phyloP scores from a whole-genome alignment of 2,113 vertebrate species.

The Crotalus viridis region DNA sequence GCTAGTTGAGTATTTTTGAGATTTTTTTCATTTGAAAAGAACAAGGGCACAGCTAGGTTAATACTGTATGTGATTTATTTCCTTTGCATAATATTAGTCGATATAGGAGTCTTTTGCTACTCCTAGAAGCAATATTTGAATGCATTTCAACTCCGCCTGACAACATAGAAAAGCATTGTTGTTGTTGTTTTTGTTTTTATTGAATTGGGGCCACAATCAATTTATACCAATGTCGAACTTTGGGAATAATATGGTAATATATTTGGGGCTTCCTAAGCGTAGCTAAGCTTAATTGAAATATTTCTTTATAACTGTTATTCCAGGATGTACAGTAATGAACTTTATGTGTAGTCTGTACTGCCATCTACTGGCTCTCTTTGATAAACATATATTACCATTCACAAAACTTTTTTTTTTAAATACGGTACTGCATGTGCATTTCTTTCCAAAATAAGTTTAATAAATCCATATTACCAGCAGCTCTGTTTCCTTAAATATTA shows the following conservation, averaged over 20 bases:
- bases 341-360: slow-evolving; percentile 56
- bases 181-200: slow-evolving; percentile 25
- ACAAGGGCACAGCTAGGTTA: background rate
- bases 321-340: slow-evolving; percentile 18
- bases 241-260: slow-evolving; percentile 44
- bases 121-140: slow-evolving; percentile 27
- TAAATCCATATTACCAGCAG: background rate
- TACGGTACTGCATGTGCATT: background rate
- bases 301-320: slow-evolving; percentile 48
- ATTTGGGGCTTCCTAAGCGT: slow-evolving; percentile 48
- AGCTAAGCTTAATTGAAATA: slow-evolving; percentile 48
- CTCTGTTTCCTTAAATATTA: background rate
- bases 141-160: background rate
- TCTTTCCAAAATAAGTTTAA: background rate
- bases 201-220: slow-evolving; percentile 46
- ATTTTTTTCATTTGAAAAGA: background rate
- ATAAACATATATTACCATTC: background rate
- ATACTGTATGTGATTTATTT: background rate
- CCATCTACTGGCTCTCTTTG: slow-evolving; percentile 62
- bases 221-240: slow-evolving; percentile 37
- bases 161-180: slow-evolving; percentile 28
- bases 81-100: slow-evolving; percentile 24
- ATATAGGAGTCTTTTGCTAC: slow-evolving; percentile 2
- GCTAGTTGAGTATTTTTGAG: background rate
- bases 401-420: background rate